phyloP scores from a whole-genome alignment of 2,797 vertebrate species.

The Melanotaenia pygmaea region DNA sequence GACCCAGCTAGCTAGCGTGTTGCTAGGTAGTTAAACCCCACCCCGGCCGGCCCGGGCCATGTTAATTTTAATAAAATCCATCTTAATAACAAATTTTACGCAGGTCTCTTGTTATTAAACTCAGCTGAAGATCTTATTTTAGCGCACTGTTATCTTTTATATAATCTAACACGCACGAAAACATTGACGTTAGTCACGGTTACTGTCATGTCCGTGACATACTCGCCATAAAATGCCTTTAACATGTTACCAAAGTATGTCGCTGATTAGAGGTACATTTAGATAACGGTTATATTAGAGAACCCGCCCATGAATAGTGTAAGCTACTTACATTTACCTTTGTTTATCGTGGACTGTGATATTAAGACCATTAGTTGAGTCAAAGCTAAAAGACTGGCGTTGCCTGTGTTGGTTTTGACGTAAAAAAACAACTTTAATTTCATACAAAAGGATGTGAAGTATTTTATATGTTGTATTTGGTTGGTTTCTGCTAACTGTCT shows the following conservation, averaged over 20 bases:
- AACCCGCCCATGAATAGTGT: not conserved
- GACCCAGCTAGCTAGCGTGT: conserved; percentile 41
- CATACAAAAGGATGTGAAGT: too few relatives aligned
- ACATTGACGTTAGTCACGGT: not conserved
- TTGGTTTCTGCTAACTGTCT: too few relatives aligned
- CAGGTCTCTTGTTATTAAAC: accelerated
- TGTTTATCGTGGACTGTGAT: too few relatives aligned
- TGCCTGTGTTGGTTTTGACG: too few relatives aligned
- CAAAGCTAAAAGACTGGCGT: not conserved
- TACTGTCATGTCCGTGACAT: not conserved
- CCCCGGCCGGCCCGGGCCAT: conserved; percentile 52
- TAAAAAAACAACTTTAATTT: too few relatives aligned
- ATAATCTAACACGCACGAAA: not conserved
- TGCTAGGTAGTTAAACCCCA: conserved; percentile 51
- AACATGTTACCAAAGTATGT: not conserved
- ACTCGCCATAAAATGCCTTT: too few relatives aligned
- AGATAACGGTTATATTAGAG: not conserved
- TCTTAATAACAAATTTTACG: accelerated
- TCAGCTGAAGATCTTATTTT: accelerated
- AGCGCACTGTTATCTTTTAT: not conserved
- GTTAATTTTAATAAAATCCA: not conserved
- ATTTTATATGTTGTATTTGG: too few relatives aligned
- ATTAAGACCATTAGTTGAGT: not conserved
- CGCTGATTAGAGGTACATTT: not conserved
- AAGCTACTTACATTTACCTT: too few relatives aligned